Conservation (phyloP, 2,113 vertebrate species). For the Mormyrus lacerda region DNA sequence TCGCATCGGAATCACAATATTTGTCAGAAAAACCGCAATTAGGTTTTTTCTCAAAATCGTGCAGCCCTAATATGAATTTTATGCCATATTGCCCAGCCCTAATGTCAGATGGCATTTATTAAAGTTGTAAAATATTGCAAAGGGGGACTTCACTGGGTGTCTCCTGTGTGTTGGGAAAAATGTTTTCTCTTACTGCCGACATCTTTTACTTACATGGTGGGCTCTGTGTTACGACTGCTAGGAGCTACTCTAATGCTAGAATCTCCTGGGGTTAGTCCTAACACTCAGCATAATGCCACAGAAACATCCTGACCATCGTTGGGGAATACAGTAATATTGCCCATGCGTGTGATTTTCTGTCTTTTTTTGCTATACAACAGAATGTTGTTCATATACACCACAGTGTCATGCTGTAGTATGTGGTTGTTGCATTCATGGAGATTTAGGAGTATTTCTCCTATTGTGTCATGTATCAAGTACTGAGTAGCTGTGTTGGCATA, state of each 20-base stretch:
- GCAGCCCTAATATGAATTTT: too few relatives aligned
- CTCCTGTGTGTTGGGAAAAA: constrained; percentile 55
- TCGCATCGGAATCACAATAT: too few relatives aligned
- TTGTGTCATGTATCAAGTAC: not conserved
- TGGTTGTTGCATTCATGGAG: not conserved
- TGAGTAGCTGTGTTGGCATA: not conserved
- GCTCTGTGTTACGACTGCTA: constrained; percentile 65
- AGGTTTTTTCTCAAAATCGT: too few relatives aligned
- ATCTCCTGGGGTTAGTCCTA: constrained; percentile 58
- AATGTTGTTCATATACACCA: constrained; percentile 62
- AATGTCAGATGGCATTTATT: not conserved
- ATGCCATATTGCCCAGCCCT: too few relatives aligned
- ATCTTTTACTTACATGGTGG: constrained; percentile 67
- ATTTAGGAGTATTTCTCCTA: not conserved
- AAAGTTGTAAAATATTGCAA: constrained; percentile 31
- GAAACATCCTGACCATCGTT: constrained; percentile 67
- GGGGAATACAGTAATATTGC: constrained; percentile 65
- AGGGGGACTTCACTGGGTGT: constrained; percentile 61
- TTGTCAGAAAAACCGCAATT: too few relatives aligned
- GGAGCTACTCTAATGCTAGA: constrained; percentile 61
- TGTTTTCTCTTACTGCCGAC: constrained; percentile 62
- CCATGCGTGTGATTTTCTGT: constrained; percentile 64
- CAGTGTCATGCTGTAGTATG: constrained; percentile 23
- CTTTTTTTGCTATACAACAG: constrained; percentile 67
- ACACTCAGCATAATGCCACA: constrained; percentile 65